Conservation (phyloP, 2,113 vertebrate genomes). For the Gallinago undulata region DNA sequence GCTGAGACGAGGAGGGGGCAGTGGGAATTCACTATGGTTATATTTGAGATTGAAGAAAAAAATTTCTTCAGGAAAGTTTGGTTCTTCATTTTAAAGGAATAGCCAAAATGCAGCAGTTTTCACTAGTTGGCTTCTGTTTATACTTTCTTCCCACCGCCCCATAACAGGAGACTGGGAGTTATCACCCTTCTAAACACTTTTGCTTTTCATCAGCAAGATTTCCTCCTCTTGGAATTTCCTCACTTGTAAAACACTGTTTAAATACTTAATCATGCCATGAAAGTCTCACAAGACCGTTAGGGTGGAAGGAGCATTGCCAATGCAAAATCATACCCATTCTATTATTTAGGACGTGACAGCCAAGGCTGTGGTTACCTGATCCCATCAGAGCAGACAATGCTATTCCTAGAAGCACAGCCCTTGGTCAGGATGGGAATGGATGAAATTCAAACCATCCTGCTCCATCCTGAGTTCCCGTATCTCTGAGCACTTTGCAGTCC, state of each 20-base stretch:
- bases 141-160: neutral
- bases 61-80: neutral
- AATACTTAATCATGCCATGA: neutral
- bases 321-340: neutral
- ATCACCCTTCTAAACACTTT: neutral
- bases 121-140: neutral
- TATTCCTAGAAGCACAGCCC: neutral
- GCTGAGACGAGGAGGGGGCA: neutral
- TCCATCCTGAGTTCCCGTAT: neutral
- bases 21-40: neutral
- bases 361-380: neutral
- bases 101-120: neutral
- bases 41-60: neutral
- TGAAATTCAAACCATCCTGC: neutral
- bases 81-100: neutral
- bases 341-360: neutral
- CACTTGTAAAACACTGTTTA: neutral
- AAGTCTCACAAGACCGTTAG: neutral
- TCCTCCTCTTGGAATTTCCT: neutral
- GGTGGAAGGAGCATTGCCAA: neutral
- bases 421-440: neutral
- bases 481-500: neutral
- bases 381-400: accelerated
- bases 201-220: neutral
- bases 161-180: neutral